phyloP scores from a whole-genome alignment of 2,888 invertebrate species.

The Sinopyrophorus schimmeli region DNA sequence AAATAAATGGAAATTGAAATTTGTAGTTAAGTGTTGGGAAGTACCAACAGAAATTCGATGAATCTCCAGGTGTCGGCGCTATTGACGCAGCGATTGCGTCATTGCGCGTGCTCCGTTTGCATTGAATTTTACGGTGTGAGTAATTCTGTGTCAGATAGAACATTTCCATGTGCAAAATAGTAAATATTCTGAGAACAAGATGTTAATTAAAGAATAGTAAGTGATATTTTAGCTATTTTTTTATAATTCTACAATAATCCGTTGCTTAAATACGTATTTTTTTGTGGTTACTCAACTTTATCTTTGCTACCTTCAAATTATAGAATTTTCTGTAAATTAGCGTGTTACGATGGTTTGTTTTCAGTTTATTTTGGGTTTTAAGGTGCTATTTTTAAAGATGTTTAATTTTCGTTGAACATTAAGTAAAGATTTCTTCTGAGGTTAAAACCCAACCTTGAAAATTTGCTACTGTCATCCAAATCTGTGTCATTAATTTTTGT shows the following conservation, averaged over 20 bases:
- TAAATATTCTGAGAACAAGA: slow-evolving; percentile 55
- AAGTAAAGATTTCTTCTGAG: too few species aligned
- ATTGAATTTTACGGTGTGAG: slow-evolving; percentile 59
- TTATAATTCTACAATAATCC: too few species aligned
- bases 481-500: slow-evolving; percentile 18
- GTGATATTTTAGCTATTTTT: slow-evolving; percentile 58
- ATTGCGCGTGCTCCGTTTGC: slow-evolving; percentile 64
- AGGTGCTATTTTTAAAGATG: too few species aligned
- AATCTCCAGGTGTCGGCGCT: slow-evolving; percentile 1
- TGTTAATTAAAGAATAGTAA: slow-evolving; percentile 76
- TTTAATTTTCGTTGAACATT: too few species aligned
- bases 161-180: slow-evolving; percentile 47
- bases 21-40: background rate
- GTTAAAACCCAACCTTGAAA: slow-evolving; percentile 36
- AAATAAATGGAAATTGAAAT: background rate
- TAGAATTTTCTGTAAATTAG: too few species aligned
- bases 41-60: too few species aligned
- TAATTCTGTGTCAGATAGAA: slow-evolving; percentile 55
- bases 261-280: too few species aligned
- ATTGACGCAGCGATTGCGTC: slow-evolving; percentile 68
- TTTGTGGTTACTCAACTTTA: too few species aligned
- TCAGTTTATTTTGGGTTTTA: too few species aligned
- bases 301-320: too few species aligned
- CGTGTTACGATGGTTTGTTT: too few species aligned
- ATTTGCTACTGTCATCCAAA: slow-evolving; percentile 29